Percentiles rank a stretch among this genome's conserved stretches.
phyloP scores from a whole-genome alignment of 2,888 invertebrate genomes.

The Lasioglossum pauxillum region DNA sequence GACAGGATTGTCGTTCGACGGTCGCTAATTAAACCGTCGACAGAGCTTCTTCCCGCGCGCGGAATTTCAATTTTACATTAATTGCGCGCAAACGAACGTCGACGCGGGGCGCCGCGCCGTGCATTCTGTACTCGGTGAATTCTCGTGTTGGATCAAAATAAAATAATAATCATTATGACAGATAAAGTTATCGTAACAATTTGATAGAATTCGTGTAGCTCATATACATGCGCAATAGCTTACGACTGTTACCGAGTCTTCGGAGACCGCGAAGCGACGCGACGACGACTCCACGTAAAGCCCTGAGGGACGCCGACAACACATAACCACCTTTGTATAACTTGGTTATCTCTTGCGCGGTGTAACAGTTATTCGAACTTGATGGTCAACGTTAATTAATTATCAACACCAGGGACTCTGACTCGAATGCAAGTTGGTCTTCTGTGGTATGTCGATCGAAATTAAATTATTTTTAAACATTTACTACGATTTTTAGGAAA shows the following conservation, averaged over 20 bases:
- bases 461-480: neutral
- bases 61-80: neutral
- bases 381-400: constrained; percentile 1
- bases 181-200: neutral
- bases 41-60: neutral
- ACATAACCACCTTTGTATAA: neutral
- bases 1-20: neutral
- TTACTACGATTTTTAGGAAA: neutral
- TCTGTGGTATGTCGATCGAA: neutral
- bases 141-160: neutral
- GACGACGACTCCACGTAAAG: neutral
- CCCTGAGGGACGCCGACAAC: neutral
- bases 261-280: neutral
- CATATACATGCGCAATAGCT: neutral
- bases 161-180: neutral
- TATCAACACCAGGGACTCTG: neutral
- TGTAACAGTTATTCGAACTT: neutral
- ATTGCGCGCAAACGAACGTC: neutral
- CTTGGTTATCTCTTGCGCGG: neutral
- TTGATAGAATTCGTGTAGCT: neutral
- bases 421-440: neutral
- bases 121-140: neutral
- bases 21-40: neutral
- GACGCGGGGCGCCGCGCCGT: neutral
- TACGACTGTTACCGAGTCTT: neutral